Evolutionary conservation across 2,888 invertebrate genomes (phyloP).

Genomic region (Branchinecta sandiegonensis): DNA sequence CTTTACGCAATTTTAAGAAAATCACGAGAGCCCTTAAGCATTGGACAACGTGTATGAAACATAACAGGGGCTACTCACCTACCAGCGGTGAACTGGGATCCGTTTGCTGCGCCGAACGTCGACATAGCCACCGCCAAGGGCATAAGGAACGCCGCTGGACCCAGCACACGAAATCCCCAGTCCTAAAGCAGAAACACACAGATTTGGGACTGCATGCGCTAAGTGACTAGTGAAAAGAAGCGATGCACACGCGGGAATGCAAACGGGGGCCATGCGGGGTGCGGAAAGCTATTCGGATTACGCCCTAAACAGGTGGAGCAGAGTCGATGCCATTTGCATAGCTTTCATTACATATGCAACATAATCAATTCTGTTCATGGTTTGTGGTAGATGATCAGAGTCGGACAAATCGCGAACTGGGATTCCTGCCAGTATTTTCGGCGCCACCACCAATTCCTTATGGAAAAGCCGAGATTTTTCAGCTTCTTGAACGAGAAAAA

Average conservation of each 20-base stretch:
- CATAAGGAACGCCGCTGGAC: slow-evolving; percentile 49
- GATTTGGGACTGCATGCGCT: neutral
- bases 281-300: neutral
- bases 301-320: neutral
- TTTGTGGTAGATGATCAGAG: slow-evolving; percentile 86
- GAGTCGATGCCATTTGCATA: neutral
- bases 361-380: slow-evolving; percentile 80
- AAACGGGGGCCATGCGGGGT: slow-evolving; percentile 15
- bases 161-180: slow-evolving; percentile 42
- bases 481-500: slow-evolving; percentile 51
- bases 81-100: slow-evolving; percentile 21
- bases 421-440: too few relatives aligned
- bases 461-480: slow-evolving; percentile 37
- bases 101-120: slow-evolving; percentile 60
- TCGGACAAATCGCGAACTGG: slow-evolving; percentile 48
- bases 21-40: too few relatives aligned
- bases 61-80: slow-evolving; percentile 17
- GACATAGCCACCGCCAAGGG: slow-evolving; percentile 61
- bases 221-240: neutral
- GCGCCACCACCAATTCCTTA: too few relatives aligned
- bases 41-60: neutral
- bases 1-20: too few relatives aligned
- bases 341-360: slow-evolving; percentile 51
- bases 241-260: slow-evolving; percentile 15
- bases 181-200: slow-evolving; percentile 17